Conservation (phyloP, 2,888 invertebrate genomes). For the Torymus aiolomorphi region DNA sequence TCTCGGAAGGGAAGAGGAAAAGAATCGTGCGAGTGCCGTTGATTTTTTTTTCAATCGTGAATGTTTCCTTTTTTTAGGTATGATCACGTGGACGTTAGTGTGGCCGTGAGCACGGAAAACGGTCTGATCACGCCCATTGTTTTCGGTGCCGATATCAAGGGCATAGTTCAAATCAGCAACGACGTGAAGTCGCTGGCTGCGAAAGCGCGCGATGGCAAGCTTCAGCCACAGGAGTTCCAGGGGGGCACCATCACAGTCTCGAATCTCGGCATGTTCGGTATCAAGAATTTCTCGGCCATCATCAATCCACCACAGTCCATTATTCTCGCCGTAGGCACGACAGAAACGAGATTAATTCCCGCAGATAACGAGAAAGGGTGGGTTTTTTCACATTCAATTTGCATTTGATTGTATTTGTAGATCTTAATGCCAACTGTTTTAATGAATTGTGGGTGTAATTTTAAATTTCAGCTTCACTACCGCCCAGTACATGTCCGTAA, state of each 20-base stretch:
- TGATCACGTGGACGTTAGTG: constrained; percentile 94
- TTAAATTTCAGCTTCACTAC: constrained; percentile 80
- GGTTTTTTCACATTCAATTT: constrained; percentile 62
- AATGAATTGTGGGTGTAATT: not conserved
- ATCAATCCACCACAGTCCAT: constrained; percentile 97
- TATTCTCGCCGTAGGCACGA: constrained; percentile 93
- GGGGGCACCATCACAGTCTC: constrained; percentile 97
- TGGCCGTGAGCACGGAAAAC: constrained; percentile 96
- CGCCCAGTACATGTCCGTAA: constrained; percentile 89
- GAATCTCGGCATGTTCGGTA: constrained; percentile 95
- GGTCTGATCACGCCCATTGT: constrained; percentile 98
- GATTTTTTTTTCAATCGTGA: constrained; percentile 17
- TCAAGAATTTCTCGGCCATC: constrained; percentile 93
- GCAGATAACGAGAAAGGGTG: constrained; percentile 88
- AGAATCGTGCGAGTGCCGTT: no score
- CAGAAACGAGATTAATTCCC: constrained; percentile 84
- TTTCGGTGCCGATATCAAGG: constrained; percentile 92
- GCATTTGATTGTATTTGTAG: not conserved
- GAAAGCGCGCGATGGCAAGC: constrained; percentile 91
- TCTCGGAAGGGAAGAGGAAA: constrained; percentile 58
- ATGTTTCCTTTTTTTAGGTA: constrained; percentile 79
- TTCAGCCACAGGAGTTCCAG: constrained; percentile 96
- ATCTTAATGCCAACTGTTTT: not conserved
- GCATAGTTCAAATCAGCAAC: constrained; percentile 88
- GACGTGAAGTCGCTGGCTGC: constrained; percentile 88